These are phyloP conservation scores for Pseudanteris insignis DNA, from an alignment of 2,888 invertebrate genomes.

Conservation along the genomic window DNA sequence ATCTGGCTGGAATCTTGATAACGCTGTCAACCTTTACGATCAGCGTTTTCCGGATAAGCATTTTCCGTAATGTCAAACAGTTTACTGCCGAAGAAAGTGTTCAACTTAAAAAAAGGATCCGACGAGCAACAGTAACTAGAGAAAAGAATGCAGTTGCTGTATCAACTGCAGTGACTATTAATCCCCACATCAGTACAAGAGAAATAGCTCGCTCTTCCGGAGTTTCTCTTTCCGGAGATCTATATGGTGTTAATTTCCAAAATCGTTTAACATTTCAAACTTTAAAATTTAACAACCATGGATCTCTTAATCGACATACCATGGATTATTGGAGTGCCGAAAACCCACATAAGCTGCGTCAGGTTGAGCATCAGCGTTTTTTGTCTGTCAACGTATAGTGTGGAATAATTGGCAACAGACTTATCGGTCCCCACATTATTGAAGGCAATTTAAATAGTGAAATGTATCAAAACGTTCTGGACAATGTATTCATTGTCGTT, in stretches of 20 bases:
- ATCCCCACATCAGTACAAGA: conserved; percentile 1
- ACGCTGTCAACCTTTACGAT: conserved; percentile 2
- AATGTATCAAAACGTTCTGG: conserved; percentile 1
- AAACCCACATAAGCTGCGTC: not conserved
- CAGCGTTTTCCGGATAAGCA: conserved; percentile 1
- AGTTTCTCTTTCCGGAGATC: not conserved
- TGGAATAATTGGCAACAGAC: conserved; percentile 2
- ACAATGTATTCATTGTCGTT: no score
- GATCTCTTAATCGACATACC: not conserved
- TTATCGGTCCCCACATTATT: conserved; percentile 2
- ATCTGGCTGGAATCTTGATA: not conserved
- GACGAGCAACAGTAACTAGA: conserved; percentile 1
- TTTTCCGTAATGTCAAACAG: conserved; percentile 2
- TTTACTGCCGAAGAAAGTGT: conserved; percentile 5
- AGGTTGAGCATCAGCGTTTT: not conserved
- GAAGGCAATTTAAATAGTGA: conserved; percentile 2
- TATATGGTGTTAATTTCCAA: conserved; percentile 1
- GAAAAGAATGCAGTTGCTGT: not conserved
- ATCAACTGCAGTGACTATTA: not conserved
- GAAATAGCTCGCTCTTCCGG: not conserved
- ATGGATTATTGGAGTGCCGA: conserved; percentile 1
- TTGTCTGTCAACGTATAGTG: conserved; percentile 1
- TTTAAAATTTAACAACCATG: not conserved
- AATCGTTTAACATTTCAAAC: not conserved
- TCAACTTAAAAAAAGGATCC: conserved; percentile 2